phyloP scores from a whole-genome alignment of 2,797 vertebrate species.

The Spinus olivaceus region DNA sequence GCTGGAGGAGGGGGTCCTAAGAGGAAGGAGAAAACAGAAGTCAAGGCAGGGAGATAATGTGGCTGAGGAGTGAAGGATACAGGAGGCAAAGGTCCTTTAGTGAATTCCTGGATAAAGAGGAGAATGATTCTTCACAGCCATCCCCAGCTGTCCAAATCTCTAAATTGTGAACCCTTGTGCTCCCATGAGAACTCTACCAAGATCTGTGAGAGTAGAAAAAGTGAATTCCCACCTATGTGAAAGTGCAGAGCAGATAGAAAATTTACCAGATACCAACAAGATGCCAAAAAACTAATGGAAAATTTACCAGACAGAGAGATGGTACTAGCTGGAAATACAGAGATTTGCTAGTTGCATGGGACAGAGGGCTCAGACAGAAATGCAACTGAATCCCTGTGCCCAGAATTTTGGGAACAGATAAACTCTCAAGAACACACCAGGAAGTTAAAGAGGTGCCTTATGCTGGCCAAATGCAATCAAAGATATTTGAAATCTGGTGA shows the following conservation, averaged over 20 bases:
- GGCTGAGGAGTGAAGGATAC: not conserved
- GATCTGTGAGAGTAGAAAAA: not conserved
- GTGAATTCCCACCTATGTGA: not conserved
- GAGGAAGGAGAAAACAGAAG: not conserved
- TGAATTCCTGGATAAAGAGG: not conserved
- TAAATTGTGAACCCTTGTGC: not conserved
- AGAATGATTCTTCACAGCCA: not conserved
- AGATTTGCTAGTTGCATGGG: not conserved
- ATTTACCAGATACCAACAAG: not conserved
- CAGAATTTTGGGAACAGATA: not conserved
- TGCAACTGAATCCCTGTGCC: not conserved
- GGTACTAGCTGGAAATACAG: not conserved
- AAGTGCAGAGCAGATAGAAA: not conserved
- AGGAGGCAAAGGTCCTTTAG: not conserved
- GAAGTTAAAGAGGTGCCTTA: not conserved
- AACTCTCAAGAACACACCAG: not conserved
- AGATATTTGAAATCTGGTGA: conserved; percentile 23
- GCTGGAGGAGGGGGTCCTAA: not conserved
- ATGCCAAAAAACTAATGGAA: not conserved
- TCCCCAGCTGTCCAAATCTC: not conserved
- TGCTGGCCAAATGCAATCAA: not conserved
- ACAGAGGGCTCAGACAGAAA: not conserved
- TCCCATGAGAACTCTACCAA: not conserved
- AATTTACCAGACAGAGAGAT: not conserved
- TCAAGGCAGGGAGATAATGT: not conserved